phyloP scores from a whole-genome alignment of 2,113 vertebrate species.

The Xenus cinereus region DNA sequence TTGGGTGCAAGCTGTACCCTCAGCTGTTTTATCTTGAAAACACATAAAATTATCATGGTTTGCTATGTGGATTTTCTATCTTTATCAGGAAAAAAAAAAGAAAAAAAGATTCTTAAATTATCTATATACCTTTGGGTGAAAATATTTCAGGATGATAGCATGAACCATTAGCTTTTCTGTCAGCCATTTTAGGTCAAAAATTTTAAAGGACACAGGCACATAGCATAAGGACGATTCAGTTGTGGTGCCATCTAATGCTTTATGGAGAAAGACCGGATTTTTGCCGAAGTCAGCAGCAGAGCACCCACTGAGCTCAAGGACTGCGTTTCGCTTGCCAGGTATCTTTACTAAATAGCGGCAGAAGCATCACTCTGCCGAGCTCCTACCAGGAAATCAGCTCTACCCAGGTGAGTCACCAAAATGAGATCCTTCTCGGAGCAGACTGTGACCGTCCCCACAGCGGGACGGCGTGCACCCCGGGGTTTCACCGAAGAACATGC shows the following conservation, averaged over 20 bases:
- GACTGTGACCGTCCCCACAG: neutral
- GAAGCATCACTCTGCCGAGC: neutral
- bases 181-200: neutral
- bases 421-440: neutral
- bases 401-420: neutral
- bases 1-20: neutral
- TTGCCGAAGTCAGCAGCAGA: neutral
- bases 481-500: neutral
- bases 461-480: rapidly evolving
- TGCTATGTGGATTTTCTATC: neutral
- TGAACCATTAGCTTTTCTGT: neutral
- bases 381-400: neutral
- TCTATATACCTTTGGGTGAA: neutral
- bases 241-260: neutral
- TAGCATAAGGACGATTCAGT: neutral
- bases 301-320: neutral
- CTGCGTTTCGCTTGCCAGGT: neutral
- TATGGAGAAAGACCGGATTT: neutral
- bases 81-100: neutral
- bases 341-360: neutral
- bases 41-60: neutral
- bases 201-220: neutral
- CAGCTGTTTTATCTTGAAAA: neutral
- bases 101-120: neutral
- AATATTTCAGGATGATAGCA: neutral